A percentile compares a stretch with the other conserved stretches of the same genome.
These are phyloP conservation scores for Steinernema carpocapsae DNA, from an alignment of 2,888 invertebrate species.

Conservation along the genomic window DNA sequence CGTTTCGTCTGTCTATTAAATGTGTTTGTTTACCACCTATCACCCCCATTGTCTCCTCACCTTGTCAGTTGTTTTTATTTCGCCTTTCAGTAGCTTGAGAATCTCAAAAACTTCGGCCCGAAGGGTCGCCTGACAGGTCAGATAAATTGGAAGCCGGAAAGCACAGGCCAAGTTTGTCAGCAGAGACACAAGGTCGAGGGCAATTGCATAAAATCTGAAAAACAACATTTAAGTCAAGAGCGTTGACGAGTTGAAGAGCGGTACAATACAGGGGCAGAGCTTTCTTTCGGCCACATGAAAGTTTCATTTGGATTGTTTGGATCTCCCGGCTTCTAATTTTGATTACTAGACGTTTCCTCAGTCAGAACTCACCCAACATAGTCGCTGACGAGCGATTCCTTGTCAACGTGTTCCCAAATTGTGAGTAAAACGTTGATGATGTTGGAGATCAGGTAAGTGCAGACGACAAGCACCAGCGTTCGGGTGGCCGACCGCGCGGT, in stretches of 20 bases:
- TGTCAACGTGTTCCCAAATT: slow-evolving; percentile 64
- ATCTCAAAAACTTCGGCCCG: slow-evolving; percentile 53
- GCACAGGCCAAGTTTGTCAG: slow-evolving; percentile 65
- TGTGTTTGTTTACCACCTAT: not conserved
- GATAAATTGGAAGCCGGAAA: slow-evolving; percentile 64
- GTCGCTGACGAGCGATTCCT: slow-evolving; percentile 46
- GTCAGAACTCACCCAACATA: slow-evolving; percentile 45
- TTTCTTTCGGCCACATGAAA: too few species aligned
- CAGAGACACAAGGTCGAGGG: slow-evolving; percentile 62
- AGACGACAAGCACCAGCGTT: slow-evolving; percentile 65
- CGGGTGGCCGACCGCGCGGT: slow-evolving; percentile 59
- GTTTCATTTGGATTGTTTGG: too few species aligned
- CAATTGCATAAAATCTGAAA: slow-evolving; percentile 54
- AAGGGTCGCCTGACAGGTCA: slow-evolving; percentile 53
- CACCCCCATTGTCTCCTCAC: not conserved
- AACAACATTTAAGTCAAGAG: slow-evolving; percentile 13
- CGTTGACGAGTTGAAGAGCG: not conserved
- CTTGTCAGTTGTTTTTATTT: not conserved
- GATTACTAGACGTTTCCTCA: too few species aligned
- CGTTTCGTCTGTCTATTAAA: not conserved
- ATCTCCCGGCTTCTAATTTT: too few species aligned
- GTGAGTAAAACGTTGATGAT: slow-evolving; percentile 63
- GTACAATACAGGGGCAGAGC: not conserved
- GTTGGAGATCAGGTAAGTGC: slow-evolving; percentile 64
- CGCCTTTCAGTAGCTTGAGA: slow-evolving; percentile 38